Evolutionary conservation across 2,113 vertebrate species (phyloP), one percentile per base, ranked within the genome.

Genomic region (Girardinichthys multiradiatus): DNA sequence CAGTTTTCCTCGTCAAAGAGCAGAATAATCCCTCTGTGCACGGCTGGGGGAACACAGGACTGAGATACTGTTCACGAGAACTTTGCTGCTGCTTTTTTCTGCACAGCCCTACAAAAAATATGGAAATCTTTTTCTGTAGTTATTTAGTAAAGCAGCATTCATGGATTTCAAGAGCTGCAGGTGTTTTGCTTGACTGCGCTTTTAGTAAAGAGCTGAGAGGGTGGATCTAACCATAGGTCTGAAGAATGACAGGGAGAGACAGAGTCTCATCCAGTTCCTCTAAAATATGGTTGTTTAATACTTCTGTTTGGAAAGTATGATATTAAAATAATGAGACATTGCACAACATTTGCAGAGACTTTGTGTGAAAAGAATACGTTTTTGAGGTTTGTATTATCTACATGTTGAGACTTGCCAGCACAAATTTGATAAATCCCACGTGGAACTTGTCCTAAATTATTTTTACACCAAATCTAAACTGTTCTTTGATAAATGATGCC

Each of bases 1-100:
- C 91, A 54, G 71, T 84, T 91, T 93, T 92, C 89, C 82, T 87
- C 83, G 72, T 90, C 80, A 91, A 87, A 89, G 81, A 86, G 86
- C 87, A 70, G 85, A 42, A 54, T 94, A 93, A 94, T 93, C 92
- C 92, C 90, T 91, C 84, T 91, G 89, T 89, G 87, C 92, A 90
- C 84, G 62, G 86, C 69, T 68, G 77, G 85, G 24, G 85, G 51
- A 78, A 89, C 85, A 85, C 81, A 85, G 73, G 21, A 48, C 85
- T 29, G 42, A 48, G 31, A 70, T 70, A 61, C 73, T 70, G 58
- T 37, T 70, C 30, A 37, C 60, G 4, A 45, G 42, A 45, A 45
- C 42, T 4, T 1, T 0, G 19, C 14, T 45, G 42, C 42, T 17
- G 17, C 42, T 45, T 14, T 7, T 45, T 45, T 10, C 24, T n/a